Base-by-base conservation (phyloP, 1,140 invertebrate genomes). In the Aethina tumida region DNA sequence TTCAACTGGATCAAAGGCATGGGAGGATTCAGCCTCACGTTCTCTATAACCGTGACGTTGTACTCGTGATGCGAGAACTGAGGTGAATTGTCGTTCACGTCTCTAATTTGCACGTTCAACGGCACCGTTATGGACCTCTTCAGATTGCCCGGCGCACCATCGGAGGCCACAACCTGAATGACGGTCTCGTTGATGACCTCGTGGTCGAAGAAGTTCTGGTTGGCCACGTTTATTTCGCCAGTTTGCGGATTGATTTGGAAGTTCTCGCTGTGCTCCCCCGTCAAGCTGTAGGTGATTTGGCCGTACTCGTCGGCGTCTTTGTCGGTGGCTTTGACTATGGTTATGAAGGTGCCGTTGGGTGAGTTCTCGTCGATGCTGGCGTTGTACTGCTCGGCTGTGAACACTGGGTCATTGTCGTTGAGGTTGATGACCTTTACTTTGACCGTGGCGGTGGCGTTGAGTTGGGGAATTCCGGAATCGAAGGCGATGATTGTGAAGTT, bases 381-480 rank as follows among this genome's bases (percentile, higher is more conserved):
- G 18, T 74, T 73, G 56, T 93, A 93, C 5, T 67, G 62, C 5
- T 64, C 49, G 32, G 71, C 60, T 9, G 70, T 66, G 54, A 93
- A 95, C 22, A 74, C 67, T 0, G 90, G 90, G 58, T 79, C 74
- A 50, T 88, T 84, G 54, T 94, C 89, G 52, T 95, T 95, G 0
- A 89, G 72, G 55, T 93, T 93, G 13, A 79, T 69, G 8, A 95
- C 73, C 22, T 79, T 75, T 0, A 93, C 79, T 5, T 66, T 72
- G 3, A 96, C 75, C 9, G 73, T 68, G 0, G 86, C 84, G 0
- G 75, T 71, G 0, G 85, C 46, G 40, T 61, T 60, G 5, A 73
- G 64, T 49, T 83, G 79, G 2, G 91, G 90, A 0, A 88, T 72
- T 7, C 89, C 89, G 1, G 79, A 78, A 63, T 94, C 91, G 47